Evolutionary conservation across 2,888 invertebrate species (phyloP), one percentile per base, ranked within the genome.

Genomic region (Bellardia pandia): DNA sequence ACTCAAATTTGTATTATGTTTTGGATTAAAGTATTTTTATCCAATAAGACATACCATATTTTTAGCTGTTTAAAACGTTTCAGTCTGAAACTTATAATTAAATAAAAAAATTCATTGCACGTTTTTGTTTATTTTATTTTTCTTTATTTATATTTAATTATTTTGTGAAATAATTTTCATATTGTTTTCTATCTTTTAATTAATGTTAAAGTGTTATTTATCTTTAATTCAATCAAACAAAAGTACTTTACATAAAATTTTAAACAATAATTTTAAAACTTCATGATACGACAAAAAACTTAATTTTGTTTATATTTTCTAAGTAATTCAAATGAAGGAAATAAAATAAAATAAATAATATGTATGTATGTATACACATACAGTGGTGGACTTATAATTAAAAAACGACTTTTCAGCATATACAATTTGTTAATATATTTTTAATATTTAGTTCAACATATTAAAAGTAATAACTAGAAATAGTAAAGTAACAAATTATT

Each of bases 41-140:
- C 2, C 37, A 6, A 33, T 33, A 33, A 33, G 33, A 33, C 5
- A 33, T 37, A 37, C 37, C 5, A 37, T 6, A 37, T 5, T 1
- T 37, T 4, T 51, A n/a, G n/a, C 51, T n/a, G n/a, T 51, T n/a
- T 6, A 5, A n/a, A 51, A n/a, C 51, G 9, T 13, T 64, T 1
- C 2, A 64, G 76, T 64, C 13, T 51, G n/a, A 51, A 51, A 51
- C 9, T 45, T 51, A 4, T n/a, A 51, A 14, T 72, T 69, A 53
- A 68, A 64, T 23, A 66, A 82, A 83, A 64, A 40, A 83, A 64
- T 62, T 71, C 58, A 83, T 51, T 71, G 51, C 72, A 66, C 13
- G 68, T 75, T 75, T 16, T 58, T 1, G 3, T 68, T 68, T 48
- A n/a, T 62, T 62, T 16, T 48, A 9, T 3, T n/a, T 14, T 60